These are phyloP conservation scores for Florisuga fusca DNA, from an alignment of 2,797 vertebrate genomes.

Conservation along the genomic window DNA sequence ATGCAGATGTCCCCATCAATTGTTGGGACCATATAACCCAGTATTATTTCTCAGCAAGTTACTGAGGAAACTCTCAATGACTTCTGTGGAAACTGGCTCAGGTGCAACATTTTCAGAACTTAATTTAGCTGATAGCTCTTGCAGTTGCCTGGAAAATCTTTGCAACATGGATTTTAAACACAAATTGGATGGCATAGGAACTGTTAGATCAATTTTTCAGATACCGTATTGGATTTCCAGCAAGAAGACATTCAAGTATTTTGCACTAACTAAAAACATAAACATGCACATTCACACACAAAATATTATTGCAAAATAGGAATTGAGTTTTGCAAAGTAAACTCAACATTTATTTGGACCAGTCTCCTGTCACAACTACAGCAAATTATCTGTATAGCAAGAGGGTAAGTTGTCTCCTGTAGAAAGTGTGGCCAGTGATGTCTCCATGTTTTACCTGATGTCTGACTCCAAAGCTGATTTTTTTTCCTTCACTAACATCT, in stretches of 20 bases:
- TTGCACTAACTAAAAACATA: conserved; percentile 9
- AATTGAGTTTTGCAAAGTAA: neutral
- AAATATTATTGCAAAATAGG: neutral
- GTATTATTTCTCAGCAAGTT: neutral
- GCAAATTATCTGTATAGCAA: neutral
- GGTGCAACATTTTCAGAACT: neutral
- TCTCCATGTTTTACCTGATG: neutral
- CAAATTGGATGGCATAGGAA: neutral
- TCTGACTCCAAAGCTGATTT: neutral
- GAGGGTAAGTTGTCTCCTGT: neutral
- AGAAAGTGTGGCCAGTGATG: neutral
- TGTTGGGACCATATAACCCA: neutral
- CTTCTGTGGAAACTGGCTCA: neutral
- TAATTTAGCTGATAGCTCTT: conserved; percentile 28
- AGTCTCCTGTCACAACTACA: neutral
- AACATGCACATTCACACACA: neutral
- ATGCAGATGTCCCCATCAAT: neutral
- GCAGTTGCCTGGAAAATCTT: conserved; percentile 23
- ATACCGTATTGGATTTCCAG: neutral
- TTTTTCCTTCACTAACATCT: neutral
- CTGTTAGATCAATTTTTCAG: conserved; percentile 10
- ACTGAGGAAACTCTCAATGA: neutral
- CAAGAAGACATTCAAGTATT: neutral
- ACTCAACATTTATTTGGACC: neutral
- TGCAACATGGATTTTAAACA: conserved; percentile 36